Conservation (phyloP, 2,113 vertebrate species). For the Pogonocichla stellata region DNA sequence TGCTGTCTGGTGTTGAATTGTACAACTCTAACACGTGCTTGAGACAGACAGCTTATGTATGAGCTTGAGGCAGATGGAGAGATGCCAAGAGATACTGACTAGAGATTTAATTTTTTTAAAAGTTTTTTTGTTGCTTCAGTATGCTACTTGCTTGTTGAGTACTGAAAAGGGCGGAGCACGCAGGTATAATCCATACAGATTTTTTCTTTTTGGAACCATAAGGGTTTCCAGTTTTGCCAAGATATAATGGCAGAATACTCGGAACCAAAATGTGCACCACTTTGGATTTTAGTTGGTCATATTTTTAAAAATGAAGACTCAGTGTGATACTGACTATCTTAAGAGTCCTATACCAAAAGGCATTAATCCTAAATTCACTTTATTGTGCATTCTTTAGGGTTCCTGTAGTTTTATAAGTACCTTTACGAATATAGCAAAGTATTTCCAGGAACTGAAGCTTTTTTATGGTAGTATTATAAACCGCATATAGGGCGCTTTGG, state of each 20-base stretch:
- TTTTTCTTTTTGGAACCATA: neutral
- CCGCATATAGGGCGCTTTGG: neutral
- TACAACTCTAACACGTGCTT: neutral
- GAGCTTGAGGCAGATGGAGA: neutral
- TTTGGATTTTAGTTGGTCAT: neutral
- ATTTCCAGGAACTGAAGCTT: neutral
- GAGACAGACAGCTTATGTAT: neutral
- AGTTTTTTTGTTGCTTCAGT: conserved; percentile 5
- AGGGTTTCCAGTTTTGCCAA: neutral
- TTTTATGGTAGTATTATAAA: neutral
- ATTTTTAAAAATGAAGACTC: neutral
- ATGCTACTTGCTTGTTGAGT: conserved; percentile 50
- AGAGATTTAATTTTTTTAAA: neutral
- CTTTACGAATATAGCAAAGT: neutral
- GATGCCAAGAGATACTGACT: neutral
- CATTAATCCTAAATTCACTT: neutral
- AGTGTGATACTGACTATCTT: neutral
- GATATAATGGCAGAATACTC: neutral
- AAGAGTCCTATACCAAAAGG: neutral
- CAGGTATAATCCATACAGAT: conserved; percentile 45
- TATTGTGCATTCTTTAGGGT: neutral
- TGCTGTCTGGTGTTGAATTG: conserved; percentile 24
- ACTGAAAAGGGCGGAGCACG: conserved; percentile 3
- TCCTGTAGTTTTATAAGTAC: neutral
- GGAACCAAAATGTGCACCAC: neutral